Percentiles rank a stretch among this genome's conserved stretches.
Conservation (phyloP, 2,113 vertebrate genomes). For the Alligator sinensis region DNA sequence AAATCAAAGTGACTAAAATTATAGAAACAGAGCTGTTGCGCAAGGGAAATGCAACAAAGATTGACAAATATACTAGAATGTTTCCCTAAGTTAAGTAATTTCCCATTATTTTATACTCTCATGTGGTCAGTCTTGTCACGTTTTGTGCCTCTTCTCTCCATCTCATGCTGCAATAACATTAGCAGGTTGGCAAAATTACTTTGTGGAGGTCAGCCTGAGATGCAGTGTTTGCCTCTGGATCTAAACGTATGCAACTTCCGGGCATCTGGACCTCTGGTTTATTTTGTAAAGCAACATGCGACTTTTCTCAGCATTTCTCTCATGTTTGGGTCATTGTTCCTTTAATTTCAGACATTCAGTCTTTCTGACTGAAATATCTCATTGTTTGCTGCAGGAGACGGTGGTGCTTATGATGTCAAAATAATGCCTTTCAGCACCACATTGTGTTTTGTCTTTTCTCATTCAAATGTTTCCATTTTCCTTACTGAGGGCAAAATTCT, state of each 20-base stretch:
- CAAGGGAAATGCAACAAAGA: background rate
- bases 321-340: background rate
- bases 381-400: background rate
- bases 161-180: slow-evolving; percentile 13
- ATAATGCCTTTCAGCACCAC: background rate
- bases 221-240: slow-evolving; percentile 17
- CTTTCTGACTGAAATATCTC: background rate
- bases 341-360: background rate
- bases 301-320: background rate
- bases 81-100: slow-evolving; percentile 47
- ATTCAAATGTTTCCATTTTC: background rate
- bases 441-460: background rate
- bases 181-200: slow-evolving; percentile 22
- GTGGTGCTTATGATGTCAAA: rapidly evolving
- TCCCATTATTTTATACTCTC: slow-evolving; percentile 16
- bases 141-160: slow-evolving; percentile 34
- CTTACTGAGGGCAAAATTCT: background rate
- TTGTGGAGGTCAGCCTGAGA: background rate
- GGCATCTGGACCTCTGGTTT: background rate
- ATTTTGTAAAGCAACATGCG: background rate
- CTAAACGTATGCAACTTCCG: background rate
- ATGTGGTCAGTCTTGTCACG: slow-evolving; percentile 42
- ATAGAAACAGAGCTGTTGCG: background rate
- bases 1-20: background rate
- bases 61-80: background rate